Conservation (phyloP, 2,797 vertebrate genomes). For the Sebastes taczanowskii region DNA sequence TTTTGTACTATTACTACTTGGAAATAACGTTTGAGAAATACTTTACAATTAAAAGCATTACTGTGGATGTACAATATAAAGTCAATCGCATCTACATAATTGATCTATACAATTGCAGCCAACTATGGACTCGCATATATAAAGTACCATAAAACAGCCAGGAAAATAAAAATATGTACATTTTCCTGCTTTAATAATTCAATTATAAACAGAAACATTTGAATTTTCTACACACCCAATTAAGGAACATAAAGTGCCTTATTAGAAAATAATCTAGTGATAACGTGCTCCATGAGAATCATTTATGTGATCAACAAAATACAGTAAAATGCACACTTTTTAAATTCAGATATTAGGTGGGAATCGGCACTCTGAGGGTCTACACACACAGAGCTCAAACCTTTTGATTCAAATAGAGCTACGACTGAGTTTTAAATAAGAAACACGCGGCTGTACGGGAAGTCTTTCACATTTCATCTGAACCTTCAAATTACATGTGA, state of each 20-base stretch:
- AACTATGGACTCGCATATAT: conserved; percentile 42
- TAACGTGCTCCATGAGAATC: conserved; percentile 45
- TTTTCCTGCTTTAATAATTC: conserved; percentile 64
- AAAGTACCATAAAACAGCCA: conserved; percentile 71
- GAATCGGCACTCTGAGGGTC: conserved; percentile 33
- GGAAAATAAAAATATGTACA: conserved; percentile 72
- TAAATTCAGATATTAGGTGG: conserved; percentile 8
- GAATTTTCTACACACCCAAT: conserved; percentile 35
- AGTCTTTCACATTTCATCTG: conserved; percentile 50
- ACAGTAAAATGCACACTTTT: conserved; percentile 62
- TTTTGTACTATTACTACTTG: conserved; percentile 55
- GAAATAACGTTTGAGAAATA: conserved; percentile 83
- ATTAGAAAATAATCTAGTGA: conserved; percentile 44
- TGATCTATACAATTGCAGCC: conserved; percentile 77
- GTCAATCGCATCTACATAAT: conserved; percentile 79
- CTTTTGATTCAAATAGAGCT: conserved; percentile 10
- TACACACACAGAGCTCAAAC: conserved; percentile 2
- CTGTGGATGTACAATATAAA: conserved; percentile 83
- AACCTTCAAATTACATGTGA: conserved; percentile 12
- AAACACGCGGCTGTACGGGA: not conserved
- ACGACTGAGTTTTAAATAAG: conserved; percentile 3
- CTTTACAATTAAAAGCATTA: conserved; percentile 88
- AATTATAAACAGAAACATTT: conserved; percentile 52
- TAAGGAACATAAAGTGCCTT: conserved; percentile 61
- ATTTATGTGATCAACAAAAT: conserved; percentile 39